phyloP scores from a whole-genome alignment of 2,888 invertebrate genomes.

The Punctoribates punctum region DNA sequence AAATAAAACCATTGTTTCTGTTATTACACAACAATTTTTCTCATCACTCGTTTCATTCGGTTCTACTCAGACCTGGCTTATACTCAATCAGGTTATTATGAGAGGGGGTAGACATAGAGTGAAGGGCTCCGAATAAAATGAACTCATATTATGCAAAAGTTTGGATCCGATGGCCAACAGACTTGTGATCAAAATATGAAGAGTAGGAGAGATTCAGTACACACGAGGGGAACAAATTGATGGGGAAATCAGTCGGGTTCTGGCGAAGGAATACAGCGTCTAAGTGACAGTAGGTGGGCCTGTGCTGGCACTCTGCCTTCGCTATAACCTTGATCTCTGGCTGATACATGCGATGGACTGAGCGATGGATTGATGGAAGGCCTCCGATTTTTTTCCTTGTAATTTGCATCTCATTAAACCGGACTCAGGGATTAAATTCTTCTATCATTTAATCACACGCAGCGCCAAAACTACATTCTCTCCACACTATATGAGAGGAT shows the following conservation, averaged over 20 bases:
- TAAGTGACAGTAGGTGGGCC: slow-evolving; percentile 36
- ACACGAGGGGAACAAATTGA: not conserved
- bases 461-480: not conserved
- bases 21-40: slow-evolving; percentile 34
- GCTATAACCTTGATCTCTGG: slow-evolving; percentile 18
- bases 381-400: slow-evolving; percentile 25
- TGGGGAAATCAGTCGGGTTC: not conserved
- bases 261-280: not conserved
- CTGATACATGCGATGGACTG: slow-evolving; percentile 22
- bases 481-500: not conserved
- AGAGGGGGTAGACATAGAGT: not conserved
- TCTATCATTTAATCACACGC: slow-evolving; percentile 29
- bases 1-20: slow-evolving; percentile 26
- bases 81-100: slow-evolving; percentile 25
- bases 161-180: not conserved
- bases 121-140: not conserved
- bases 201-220: slow-evolving; percentile 7
- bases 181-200: slow-evolving; percentile 19
- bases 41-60: slow-evolving; percentile 24
- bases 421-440: slow-evolving; percentile 33
- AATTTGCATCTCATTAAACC: slow-evolving; percentile 35
- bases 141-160: slow-evolving; percentile 26
- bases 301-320: not conserved
- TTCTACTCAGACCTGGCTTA: slow-evolving; percentile 35
- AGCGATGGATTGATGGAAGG: slow-evolving; percentile 28